Evolutionary conservation across 1,140 invertebrate genomes (phyloP).

Genomic region (Achroia grisella): DNA sequence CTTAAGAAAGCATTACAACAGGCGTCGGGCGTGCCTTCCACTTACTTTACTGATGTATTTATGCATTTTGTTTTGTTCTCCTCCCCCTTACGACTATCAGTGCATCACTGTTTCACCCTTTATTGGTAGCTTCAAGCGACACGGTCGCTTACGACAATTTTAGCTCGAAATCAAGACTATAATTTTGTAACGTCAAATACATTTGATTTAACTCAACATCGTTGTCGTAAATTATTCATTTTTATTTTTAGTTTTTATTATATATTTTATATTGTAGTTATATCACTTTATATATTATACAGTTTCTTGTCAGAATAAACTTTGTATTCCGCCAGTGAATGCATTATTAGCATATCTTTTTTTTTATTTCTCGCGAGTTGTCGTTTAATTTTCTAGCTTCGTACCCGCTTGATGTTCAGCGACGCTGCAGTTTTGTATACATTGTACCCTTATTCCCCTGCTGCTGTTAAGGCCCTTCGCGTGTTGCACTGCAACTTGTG

Average conservation of each 20-base stretch:
- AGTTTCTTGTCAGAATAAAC: too few species aligned
- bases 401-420: too few species aligned
- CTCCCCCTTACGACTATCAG: constrained; percentile 21
- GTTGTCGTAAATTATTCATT: constrained; percentile 1
- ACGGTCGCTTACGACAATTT: background rate
- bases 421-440: too few species aligned
- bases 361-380: too few species aligned
- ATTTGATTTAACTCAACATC: background rate
- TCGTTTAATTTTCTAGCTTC: too few species aligned
- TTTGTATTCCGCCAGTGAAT: too few species aligned
- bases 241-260: constrained; percentile 2
- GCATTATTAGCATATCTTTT: too few species aligned
- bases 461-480: too few species aligned
- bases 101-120: constrained; percentile 35
- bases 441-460: too few species aligned
- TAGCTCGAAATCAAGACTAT: too few species aligned
- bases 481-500: too few species aligned
- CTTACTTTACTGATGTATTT: constrained; percentile 46
- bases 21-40: constrained; percentile 40
- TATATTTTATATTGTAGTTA: constrained; percentile 1
- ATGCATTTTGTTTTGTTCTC: constrained; percentile 36
- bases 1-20: constrained; percentile 22
- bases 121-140: constrained; percentile 35
- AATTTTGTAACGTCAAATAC: too few species aligned
- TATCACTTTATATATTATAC: background rate